Evolutionary conservation across 1,140 invertebrate species (phyloP).

Genomic region (Trypoxylus dichotomus): DNA sequence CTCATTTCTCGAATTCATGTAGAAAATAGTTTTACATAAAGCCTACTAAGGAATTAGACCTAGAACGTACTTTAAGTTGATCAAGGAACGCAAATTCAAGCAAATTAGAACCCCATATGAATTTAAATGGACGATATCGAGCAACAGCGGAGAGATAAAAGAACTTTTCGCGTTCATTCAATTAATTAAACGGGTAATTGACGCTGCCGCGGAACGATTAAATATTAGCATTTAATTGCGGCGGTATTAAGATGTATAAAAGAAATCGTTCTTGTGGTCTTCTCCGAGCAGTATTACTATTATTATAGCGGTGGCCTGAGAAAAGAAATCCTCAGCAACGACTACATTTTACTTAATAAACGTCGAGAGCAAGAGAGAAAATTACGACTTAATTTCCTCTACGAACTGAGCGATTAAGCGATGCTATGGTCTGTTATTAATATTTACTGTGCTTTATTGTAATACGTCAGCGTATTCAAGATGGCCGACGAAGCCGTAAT

Average conservation of each 20-base stretch:
- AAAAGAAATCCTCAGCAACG: background rate
- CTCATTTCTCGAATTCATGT: too few species aligned
- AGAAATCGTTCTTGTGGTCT: background rate
- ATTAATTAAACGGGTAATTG: conserved; percentile 15
- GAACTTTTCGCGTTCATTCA: conserved; percentile 1
- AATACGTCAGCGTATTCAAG: too few species aligned
- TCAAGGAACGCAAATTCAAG: background rate
- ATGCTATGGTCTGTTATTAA: too few species aligned
- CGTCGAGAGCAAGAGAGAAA: background rate
- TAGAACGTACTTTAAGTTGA: too few species aligned
- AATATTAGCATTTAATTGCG: conserved; percentile 24
- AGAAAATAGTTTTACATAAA: too few species aligned
- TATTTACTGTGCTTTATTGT: too few species aligned
- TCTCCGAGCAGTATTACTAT: background rate
- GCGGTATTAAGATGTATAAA: conserved; percentile 20
- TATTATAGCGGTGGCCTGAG: background rate
- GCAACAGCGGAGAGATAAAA: background rate
- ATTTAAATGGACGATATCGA: background rate
- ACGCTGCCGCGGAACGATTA: background rate
- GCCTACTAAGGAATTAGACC: too few species aligned
- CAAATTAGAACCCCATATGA: background rate
- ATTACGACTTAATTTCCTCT: background rate
- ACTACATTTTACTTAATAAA: background rate
- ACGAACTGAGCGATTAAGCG: background rate
- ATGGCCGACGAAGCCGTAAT: too few species aligned